These are phyloP conservation scores for Drosophila trapezifrons DNA, from an alignment of 1,140 invertebrate species.

Conservation along the genomic window DNA sequence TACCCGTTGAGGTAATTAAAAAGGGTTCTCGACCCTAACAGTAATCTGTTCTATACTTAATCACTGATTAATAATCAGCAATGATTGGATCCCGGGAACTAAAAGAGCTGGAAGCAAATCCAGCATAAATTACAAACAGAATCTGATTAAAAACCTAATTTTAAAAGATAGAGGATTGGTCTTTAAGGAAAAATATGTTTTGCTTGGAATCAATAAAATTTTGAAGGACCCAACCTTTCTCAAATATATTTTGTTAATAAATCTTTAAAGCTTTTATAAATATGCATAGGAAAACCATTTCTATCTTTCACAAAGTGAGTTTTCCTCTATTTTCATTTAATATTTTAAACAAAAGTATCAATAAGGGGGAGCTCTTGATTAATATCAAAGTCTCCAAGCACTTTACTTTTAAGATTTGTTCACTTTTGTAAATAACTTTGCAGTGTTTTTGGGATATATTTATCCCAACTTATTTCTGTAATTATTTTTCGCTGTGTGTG, in stretches of 20 bases:
- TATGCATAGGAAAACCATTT: no score
- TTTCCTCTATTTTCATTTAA: no score
- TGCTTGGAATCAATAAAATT: no score
- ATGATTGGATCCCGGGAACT: neutral
- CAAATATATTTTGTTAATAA: no score
- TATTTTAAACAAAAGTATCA: no score
- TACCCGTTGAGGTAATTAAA: no score
- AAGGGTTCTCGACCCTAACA: fast-evolving
- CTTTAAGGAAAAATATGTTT: neutral
- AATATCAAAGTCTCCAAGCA: neutral
- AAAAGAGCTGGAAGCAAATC: no score
- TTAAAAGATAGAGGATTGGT: neutral
- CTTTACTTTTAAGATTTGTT: neutral
- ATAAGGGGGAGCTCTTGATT: no score
- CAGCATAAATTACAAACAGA: no score
- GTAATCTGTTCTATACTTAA: neutral
- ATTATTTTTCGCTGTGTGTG: conserved; percentile 6
- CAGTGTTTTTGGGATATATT: neutral
- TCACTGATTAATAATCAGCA: neutral
- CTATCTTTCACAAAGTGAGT: no score
- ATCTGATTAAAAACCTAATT: neutral
- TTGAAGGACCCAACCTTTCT: no score
- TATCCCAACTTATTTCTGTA: neutral
- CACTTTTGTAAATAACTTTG: neutral
- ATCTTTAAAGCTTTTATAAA: no score